These are phyloP conservation scores for Lophius americanus DNA, from an alignment of 2,797 vertebrate species.

Conservation along the genomic window DNA sequence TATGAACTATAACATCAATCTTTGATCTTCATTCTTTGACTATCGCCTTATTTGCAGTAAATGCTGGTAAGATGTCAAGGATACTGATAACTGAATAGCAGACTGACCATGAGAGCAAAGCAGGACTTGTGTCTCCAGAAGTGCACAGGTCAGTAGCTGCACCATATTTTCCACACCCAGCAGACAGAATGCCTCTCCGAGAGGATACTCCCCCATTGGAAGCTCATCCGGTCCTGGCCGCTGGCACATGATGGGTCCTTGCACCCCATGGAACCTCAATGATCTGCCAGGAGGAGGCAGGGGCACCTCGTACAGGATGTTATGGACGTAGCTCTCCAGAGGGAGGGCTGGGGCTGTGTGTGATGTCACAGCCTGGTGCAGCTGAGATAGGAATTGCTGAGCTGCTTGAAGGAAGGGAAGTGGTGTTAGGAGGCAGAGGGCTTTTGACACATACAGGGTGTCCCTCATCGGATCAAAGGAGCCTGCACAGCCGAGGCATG, in stretches of 20 bases:
- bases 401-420: constrained; percentile 96
- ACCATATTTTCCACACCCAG: constrained; percentile 95
- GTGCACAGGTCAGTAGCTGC: constrained; percentile 92
- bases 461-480: constrained; percentile 89
- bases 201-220: constrained; percentile 91
- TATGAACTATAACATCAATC: too few relatives aligned
- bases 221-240: constrained; percentile 90
- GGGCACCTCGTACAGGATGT: constrained; percentile 96
- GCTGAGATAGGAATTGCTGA: constrained; percentile 91
- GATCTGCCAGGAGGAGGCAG: constrained; percentile 93
- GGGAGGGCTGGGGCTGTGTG: constrained; percentile 91
- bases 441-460: constrained; percentile 94
- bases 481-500: constrained; percentile 73
- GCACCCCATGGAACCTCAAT: constrained; percentile 93
- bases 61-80: background rate
- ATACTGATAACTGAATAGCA: background rate
- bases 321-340: constrained; percentile 97
- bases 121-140: constrained; percentile 96
- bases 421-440: constrained; percentile 93
- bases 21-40: too few relatives aligned
- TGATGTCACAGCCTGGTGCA: constrained; percentile 90
- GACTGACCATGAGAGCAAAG: constrained; percentile 93
- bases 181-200: constrained; percentile 90
- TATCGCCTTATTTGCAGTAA: too few relatives aligned
- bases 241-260: constrained; percentile 94